Conservation (phyloP, 2,113 vertebrate species). For the Coracopsis vasa region DNA sequence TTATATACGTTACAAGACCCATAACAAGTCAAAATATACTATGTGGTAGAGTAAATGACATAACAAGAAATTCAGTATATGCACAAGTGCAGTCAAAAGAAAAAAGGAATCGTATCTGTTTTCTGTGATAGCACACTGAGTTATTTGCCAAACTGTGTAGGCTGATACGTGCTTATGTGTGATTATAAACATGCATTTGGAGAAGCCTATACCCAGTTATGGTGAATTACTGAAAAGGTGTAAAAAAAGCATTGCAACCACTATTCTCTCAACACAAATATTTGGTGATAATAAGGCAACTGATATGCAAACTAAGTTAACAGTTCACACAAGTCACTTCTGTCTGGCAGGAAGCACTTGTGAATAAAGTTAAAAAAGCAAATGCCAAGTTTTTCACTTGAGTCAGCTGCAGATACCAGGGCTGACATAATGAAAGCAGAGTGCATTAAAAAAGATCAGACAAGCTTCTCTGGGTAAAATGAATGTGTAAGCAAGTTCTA, state of each 20-base stretch:
- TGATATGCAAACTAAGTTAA: background rate
- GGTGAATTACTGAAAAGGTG: conserved; percentile 6
- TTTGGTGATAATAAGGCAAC: background rate
- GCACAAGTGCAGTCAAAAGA: background rate
- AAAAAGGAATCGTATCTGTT: background rate
- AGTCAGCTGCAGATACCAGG: background rate
- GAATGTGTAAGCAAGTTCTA: background rate
- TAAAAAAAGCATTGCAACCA: background rate
- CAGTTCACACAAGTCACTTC: background rate
- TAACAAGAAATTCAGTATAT: background rate
- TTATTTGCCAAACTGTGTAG: background rate
- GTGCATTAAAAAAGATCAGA: background rate
- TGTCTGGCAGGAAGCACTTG: background rate
- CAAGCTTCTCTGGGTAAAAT: background rate
- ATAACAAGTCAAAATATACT: background rate
- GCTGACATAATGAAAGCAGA: background rate
- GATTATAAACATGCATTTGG: background rate
- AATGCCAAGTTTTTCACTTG: background rate
- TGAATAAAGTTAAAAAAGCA: background rate
- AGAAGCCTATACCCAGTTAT: background rate
- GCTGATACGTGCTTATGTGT: background rate
- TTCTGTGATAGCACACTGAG: background rate
- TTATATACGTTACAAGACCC: background rate
- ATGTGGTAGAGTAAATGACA: background rate
- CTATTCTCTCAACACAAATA: background rate